phyloP scores from a whole-genome alignment of 2,113 vertebrate species.

The Dryoscopus gambensis region DNA sequence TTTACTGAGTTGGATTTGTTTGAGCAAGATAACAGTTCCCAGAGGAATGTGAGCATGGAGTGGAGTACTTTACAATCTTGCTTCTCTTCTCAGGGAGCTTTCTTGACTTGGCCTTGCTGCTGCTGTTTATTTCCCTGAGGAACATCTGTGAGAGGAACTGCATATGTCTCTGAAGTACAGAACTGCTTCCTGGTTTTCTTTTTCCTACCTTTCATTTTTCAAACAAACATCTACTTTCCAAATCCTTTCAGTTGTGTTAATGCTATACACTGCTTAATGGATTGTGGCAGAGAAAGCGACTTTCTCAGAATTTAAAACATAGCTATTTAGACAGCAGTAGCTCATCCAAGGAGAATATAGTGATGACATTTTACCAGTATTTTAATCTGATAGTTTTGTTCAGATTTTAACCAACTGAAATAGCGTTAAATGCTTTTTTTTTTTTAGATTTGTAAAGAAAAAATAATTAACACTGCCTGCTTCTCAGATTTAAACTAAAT shows the following conservation, averaged over 20 bases:
- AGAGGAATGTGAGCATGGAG: slow-evolving; percentile 8
- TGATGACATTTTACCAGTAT: background rate
- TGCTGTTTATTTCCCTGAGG: slow-evolving; percentile 43
- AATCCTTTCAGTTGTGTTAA: slow-evolving; percentile 8
- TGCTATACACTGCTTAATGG: background rate
- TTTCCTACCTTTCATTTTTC: background rate
- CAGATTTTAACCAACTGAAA: background rate
- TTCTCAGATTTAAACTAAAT: background rate
- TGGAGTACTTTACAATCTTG: slow-evolving; percentile 22
- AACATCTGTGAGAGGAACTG: background rate
- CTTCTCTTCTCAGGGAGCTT: slow-evolving; percentile 23
- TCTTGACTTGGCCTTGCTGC: slow-evolving; percentile 39
- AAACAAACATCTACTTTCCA: background rate
- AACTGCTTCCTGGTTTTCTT: slow-evolving; percentile 6
- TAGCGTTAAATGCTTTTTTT: background rate
- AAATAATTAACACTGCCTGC: background rate
- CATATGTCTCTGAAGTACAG: slow-evolving; percentile 13
- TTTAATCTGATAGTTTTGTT: background rate
- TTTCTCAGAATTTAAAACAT: background rate
- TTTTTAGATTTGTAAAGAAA: background rate
- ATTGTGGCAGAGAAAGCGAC: background rate
- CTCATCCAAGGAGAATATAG: background rate
- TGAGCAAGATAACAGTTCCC: slow-evolving; percentile 54
- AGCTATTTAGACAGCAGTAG: background rate
- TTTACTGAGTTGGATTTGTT: slow-evolving; percentile 56